A percentile compares a stretch with the other conserved stretches of the same genome.
Evolutionary conservation across 2,797 vertebrate species (phyloP).

Genomic region (Prunella strophiata): DNA sequence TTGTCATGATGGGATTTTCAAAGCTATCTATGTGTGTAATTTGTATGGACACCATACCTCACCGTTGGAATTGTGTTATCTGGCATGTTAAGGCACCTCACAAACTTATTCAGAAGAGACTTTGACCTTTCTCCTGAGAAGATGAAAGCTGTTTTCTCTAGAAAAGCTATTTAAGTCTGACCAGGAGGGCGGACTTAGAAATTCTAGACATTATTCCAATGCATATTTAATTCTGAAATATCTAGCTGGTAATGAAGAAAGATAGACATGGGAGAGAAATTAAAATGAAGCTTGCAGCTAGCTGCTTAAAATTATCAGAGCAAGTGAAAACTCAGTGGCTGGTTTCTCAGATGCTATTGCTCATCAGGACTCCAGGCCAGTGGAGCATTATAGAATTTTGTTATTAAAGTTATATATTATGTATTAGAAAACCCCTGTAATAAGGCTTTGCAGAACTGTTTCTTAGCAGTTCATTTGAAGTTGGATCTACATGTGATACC

Average conservation of each 20-base stretch:
- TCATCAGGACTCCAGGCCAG: not conserved
- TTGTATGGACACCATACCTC: not conserved
- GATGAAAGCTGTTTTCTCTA: not conserved
- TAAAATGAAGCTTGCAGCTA: not conserved
- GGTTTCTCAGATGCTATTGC: not conserved
- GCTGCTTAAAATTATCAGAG: constrained; percentile 7
- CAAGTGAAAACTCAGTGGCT: not conserved
- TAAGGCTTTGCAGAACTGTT: not conserved
- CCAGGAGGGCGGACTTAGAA: not conserved
- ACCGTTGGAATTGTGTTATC: not conserved
- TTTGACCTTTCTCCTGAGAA: not conserved
- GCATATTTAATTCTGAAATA: not conserved
- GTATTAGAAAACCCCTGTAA: not conserved
- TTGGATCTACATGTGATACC: not conserved
- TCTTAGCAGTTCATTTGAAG: not conserved
- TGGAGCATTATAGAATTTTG: not conserved
- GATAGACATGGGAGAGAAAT: not conserved
- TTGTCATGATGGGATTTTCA: not conserved
- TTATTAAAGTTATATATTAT: not conserved
- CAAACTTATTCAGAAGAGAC: not conserved
- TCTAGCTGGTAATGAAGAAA: not conserved
- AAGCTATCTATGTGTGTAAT: not conserved
- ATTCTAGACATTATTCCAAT: not conserved
- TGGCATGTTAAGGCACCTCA: not conserved
- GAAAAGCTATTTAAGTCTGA: not conserved